A percentile compares a stretch with the other conserved stretches of the same genome.
phyloP scores from a whole-genome alignment of 2,797 vertebrate species.

The Phalloptychus januarius region DNA sequence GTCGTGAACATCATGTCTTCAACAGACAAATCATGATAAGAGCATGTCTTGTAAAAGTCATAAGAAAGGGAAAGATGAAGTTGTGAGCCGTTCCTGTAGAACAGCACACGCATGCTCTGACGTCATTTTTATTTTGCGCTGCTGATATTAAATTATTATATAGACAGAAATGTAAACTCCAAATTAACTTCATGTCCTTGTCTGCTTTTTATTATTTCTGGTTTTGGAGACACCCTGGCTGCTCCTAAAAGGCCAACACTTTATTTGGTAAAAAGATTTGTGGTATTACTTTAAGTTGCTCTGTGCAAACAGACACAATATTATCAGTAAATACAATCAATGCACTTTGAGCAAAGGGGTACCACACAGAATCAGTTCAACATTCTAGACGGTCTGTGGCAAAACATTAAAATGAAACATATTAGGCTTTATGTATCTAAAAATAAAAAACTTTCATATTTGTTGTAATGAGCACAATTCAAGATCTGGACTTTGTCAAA shows the following conservation, averaged over 20 bases:
- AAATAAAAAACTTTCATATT: background rate
- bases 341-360: background rate
- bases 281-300: background rate
- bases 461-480: background rate
- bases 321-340: background rate
- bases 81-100: conserved; percentile 3
- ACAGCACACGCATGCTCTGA: background rate
- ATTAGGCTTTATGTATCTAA: background rate
- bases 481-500: background rate
- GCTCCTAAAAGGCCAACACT: conserved; percentile 8
- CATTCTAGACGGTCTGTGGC: background rate
- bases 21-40: conserved; percentile 16
- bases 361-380: background rate
- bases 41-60: background rate
- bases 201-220: conserved; percentile 14
- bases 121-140: conserved; percentile 3
- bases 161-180: background rate
- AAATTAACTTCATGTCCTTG: background rate
- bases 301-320: background rate
- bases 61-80: background rate
- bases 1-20: conserved; percentile 28
- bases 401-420: background rate
- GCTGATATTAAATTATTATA: background rate
- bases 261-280: background rate
- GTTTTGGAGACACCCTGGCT: conserved; percentile 15